Conservation (phyloP, 2,888 invertebrate genomes). For the Sylvicola fuscatus region DNA sequence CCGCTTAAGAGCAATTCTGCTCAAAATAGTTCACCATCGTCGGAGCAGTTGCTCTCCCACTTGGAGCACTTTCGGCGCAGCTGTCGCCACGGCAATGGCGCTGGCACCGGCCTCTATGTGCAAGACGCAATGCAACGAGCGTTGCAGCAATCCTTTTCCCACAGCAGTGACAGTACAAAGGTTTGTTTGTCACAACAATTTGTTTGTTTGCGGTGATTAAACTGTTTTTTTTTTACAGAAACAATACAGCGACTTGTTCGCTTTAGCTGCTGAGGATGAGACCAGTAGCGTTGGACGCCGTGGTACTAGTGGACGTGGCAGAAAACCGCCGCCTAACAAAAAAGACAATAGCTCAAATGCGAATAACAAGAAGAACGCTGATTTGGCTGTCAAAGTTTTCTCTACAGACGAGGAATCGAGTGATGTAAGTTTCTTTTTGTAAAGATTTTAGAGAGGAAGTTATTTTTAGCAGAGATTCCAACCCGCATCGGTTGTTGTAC, state of each 20-base stretch:
- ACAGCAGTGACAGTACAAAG: slow-evolving; percentile 73
- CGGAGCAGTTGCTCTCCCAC: slow-evolving; percentile 78
- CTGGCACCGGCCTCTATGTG: slow-evolving; percentile 61
- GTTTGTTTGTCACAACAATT: slow-evolving; percentile 18
- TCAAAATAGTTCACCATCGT: slow-evolving; percentile 48
- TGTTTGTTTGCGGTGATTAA: slow-evolving; percentile 5
- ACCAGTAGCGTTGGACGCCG: slow-evolving; percentile 37
- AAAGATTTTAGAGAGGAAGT: too few relatives aligned
- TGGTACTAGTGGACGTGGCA: slow-evolving; percentile 37
- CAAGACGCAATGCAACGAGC: slow-evolving; percentile 84
- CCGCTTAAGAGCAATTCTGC: slow-evolving; percentile 49
- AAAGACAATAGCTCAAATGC: slow-evolving; percentile 26
- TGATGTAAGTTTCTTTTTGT: slow-evolving; percentile 36
- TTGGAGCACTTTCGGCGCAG: slow-evolving; percentile 72
- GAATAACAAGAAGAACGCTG: slow-evolving; percentile 25
- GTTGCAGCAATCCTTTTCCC: slow-evolving; percentile 67
- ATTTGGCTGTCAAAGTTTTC: slow-evolving; percentile 30
- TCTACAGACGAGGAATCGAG: slow-evolving; percentile 67
- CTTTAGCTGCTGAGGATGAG: slow-evolving; percentile 77
- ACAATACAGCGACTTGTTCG: slow-evolving; percentile 77
- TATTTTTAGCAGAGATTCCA: too few relatives aligned
- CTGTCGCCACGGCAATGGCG: slow-evolving; percentile 29
- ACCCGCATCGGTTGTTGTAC: too few relatives aligned
- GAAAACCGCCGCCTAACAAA: slow-evolving; percentile 33
- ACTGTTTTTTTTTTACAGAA: slow-evolving; percentile 30